These are phyloP conservation scores for Pristionchus japonicus DNA, from an alignment of 2,888 invertebrate species.

Conservation along the genomic window DNA sequence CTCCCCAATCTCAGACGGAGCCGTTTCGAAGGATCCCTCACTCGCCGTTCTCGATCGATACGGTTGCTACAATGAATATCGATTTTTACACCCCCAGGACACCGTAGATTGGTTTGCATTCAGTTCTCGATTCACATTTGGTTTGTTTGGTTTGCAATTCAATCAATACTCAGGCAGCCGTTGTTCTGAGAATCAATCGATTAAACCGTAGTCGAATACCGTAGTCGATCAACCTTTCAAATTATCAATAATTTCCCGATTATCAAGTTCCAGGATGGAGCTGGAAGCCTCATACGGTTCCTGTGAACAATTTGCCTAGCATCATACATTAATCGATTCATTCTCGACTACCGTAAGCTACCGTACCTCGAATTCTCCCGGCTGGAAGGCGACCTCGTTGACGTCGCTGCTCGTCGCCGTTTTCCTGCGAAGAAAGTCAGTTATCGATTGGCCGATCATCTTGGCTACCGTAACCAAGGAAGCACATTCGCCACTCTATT, in stretches of 20 bases:
- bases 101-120: neutral
- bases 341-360: neutral
- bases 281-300: too few species aligned
- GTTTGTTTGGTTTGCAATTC: too few species aligned
- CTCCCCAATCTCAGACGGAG: neutral
- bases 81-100: neutral
- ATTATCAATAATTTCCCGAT: too few species aligned
- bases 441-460: neutral
- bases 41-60: neutral
- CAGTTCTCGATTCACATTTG: too few species aligned
- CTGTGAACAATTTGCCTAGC: neutral
- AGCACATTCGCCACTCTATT: neutral
- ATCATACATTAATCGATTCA: neutral
- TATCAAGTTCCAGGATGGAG: neutral
- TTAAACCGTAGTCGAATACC: too few species aligned
- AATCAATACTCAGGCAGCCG: too few species aligned
- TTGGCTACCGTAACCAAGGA: neutral
- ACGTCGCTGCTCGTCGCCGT: conserved; percentile 2
- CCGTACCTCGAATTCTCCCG: conserved; percentile 46
- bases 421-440: neutral
- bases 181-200: too few species aligned
- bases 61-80: neutral
- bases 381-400: conserved; percentile 52
- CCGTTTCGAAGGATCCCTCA: neutral
- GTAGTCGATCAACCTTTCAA: too few species aligned